Percentiles rank a stretch among this genome's conserved stretches.
These are phyloP conservation scores for Lepidurus arcticus DNA, from an alignment of 1,140 invertebrate species.

Conservation along the genomic window DNA sequence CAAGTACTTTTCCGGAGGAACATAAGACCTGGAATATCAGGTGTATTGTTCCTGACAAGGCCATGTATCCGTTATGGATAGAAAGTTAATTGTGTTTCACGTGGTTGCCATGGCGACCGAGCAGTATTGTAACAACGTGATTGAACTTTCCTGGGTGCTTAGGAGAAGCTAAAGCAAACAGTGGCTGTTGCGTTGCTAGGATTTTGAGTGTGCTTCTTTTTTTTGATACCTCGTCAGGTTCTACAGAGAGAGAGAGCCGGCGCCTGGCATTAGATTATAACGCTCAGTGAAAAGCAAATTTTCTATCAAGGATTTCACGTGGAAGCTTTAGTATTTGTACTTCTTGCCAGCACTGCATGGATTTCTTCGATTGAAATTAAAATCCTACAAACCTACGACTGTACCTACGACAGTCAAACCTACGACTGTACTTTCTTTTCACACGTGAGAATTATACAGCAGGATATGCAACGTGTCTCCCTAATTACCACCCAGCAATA, in stretches of 20 bases:
- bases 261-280: too few species aligned
- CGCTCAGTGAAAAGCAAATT: not conserved
- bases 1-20: too few species aligned
- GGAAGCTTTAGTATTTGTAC: not conserved
- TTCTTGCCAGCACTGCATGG: not conserved
- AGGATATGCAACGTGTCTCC: not conserved
- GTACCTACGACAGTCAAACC: too few species aligned
- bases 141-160: slow-evolving; percentile 10
- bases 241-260: too few species aligned
- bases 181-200: not conserved
- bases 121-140: not conserved
- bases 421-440: too few species aligned
- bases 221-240: not conserved
- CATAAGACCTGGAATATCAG: too few species aligned
- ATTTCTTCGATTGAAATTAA: not conserved
- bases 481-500: not conserved
- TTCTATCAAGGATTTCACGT: not conserved
- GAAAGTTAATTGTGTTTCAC: not conserved
- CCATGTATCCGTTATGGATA: not conserved
- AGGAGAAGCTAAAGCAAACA: not conserved
- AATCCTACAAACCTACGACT: not conserved
- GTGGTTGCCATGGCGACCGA: not conserved
- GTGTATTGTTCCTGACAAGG: not conserved
- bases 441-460: too few species aligned
- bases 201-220: not conserved